phyloP scores from a whole-genome alignment of 2,888 invertebrate species.

The Limnephilus marmoratus region DNA sequence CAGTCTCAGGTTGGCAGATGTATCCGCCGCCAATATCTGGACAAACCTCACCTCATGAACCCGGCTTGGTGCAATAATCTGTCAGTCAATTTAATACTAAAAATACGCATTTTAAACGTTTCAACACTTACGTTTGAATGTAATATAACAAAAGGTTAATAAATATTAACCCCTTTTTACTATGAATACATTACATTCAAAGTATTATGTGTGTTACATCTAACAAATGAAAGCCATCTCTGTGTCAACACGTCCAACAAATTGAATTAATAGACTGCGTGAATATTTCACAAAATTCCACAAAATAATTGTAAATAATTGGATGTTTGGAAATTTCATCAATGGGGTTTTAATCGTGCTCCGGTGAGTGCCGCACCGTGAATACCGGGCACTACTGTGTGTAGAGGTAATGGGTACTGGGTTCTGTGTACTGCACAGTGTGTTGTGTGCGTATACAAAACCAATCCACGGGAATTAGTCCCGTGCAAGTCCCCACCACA shows the following conservation, averaged over 20 bases:
- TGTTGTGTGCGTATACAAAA: background rate
- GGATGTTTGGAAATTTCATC: background rate
- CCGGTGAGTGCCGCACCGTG: background rate
- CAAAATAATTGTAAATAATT: background rate
- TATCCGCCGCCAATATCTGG: no score
- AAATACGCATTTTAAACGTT: no score
- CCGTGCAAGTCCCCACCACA: background rate
- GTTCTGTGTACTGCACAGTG: background rate
- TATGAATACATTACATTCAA: no score
- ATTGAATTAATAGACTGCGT: background rate
- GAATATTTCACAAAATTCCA: background rate
- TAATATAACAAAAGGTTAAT: no score
- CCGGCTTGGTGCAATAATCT: no score
- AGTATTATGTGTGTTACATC: background rate
- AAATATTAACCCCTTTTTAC: no score
- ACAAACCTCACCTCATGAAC: no score
- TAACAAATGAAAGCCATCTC: background rate
- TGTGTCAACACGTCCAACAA: background rate
- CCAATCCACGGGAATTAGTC: slow-evolving; percentile 8
- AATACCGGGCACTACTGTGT: background rate
- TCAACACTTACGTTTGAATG: no score
- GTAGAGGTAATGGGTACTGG: background rate
- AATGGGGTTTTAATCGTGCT: background rate
- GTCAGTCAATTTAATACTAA: no score
- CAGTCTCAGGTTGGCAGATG: no score